Evolutionary conservation across 2,888 invertebrate species (phyloP).

Genomic region (Agrotis clavis): DNA sequence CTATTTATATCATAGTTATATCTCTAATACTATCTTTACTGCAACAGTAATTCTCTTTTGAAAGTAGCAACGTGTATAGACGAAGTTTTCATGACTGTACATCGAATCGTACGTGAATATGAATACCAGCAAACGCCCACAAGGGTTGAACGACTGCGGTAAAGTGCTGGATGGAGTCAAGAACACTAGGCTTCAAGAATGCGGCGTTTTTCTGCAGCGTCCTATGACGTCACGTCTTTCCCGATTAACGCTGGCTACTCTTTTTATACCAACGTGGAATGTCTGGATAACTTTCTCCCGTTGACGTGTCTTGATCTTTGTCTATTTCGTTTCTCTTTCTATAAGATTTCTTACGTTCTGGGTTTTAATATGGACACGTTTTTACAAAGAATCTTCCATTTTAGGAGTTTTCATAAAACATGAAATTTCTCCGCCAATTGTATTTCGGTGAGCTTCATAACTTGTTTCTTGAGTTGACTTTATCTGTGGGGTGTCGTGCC

Average conservation of each 20-base stretch:
- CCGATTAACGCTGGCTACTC: conserved; percentile 8
- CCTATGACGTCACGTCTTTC: conserved; percentile 41
- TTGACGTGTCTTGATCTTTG: conserved; percentile 4
- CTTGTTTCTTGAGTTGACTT: conserved; percentile 54
- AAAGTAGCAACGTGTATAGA: not conserved
- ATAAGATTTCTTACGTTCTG: not conserved
- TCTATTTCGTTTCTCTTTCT: conserved; percentile 11
- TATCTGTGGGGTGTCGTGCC: conserved; percentile 44
- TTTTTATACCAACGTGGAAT: conserved; percentile 6
- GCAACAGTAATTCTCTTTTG: not conserved
- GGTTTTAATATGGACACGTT: not conserved
- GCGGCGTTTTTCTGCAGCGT: conserved; percentile 31
- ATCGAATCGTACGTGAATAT: conserved; percentile 46
- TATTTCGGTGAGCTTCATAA: conserved; percentile 44
- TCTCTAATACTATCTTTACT: not conserved
- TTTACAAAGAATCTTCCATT: not conserved
- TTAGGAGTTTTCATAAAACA: conserved; percentile 14
- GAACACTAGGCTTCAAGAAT: conserved; percentile 47
- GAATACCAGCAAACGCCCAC: conserved; percentile 62
- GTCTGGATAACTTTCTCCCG: conserved; percentile 26
- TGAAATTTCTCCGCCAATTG: conserved; percentile 30
- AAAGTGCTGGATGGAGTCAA: conserved; percentile 49
- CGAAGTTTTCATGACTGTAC: conserved; percentile 10
- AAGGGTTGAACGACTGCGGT: conserved; percentile 64
- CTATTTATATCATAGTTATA: no score